phyloP scores from a whole-genome alignment of 2,888 invertebrate species.

The Phyllotreta striolata region DNA sequence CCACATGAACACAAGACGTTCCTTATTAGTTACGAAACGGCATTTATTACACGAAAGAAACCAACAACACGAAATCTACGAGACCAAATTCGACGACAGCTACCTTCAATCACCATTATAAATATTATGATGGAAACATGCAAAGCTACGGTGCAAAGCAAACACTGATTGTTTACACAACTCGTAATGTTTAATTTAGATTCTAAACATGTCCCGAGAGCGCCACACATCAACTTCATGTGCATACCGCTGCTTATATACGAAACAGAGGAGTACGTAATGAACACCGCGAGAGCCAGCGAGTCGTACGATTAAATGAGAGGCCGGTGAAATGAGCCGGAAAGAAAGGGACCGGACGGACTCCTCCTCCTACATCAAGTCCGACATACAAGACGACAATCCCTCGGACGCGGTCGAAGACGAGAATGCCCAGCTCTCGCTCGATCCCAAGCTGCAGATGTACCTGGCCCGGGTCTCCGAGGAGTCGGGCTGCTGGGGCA shows the following conservation, averaged over 20 bases:
- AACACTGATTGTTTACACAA: slow-evolving; percentile 55
- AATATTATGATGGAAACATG: slow-evolving; percentile 40
- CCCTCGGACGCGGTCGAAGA: slow-evolving; percentile 58
- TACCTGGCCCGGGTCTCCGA: slow-evolving; percentile 79
- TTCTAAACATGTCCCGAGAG: slow-evolving; percentile 53
- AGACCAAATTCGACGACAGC: slow-evolving; percentile 4
- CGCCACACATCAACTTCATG: slow-evolving; percentile 40
- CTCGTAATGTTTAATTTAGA: slow-evolving; percentile 55
- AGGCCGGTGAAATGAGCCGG: slow-evolving; percentile 21
- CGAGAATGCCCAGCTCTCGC: slow-evolving; percentile 66
- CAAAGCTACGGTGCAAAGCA: slow-evolving; percentile 48
- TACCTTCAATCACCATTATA: slow-evolving; percentile 31
- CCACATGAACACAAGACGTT: no score
- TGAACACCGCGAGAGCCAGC: slow-evolving; percentile 34
- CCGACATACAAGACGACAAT: slow-evolving; percentile 52
- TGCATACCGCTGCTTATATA: slow-evolving; percentile 39
- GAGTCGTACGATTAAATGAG: background rate
- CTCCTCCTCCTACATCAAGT: slow-evolving; percentile 37
- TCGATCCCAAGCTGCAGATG: slow-evolving; percentile 76
- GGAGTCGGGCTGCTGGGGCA: slow-evolving; percentile 81
- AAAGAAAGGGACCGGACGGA: slow-evolving; percentile 29
- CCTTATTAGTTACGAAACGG: no score
- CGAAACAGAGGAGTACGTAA: slow-evolving; percentile 37
- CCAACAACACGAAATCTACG: background rate
- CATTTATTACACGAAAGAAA: no score